Evolutionary conservation across 2,113 vertebrate genomes (phyloP).

Genomic region (Chaetodon trifascialis): DNA sequence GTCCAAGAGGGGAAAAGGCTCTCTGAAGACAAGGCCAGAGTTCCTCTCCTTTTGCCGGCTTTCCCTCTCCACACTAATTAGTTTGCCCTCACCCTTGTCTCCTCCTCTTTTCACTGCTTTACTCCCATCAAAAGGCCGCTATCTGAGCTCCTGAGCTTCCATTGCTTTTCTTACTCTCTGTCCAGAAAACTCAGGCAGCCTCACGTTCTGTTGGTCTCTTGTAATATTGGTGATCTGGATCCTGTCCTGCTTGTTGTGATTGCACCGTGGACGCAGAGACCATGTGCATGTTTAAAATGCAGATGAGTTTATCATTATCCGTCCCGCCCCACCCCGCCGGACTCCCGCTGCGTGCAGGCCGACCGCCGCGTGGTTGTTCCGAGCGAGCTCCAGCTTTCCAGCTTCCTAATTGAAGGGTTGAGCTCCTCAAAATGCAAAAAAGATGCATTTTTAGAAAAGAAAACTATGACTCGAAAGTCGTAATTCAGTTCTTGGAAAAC

Average conservation of each 20-base stretch:
- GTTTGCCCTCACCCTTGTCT: slow-evolving; percentile 15
- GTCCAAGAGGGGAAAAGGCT: not conserved
- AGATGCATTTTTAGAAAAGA: slow-evolving; percentile 42
- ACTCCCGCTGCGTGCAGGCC: slow-evolving; percentile 26
- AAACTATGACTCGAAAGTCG: slow-evolving; percentile 21
- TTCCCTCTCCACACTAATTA: slow-evolving; percentile 5
- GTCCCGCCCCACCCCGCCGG: slow-evolving; percentile 9
- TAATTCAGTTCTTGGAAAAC: slow-evolving; percentile 35
- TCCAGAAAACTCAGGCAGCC: not conserved
- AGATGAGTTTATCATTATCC: slow-evolving; percentile 7
- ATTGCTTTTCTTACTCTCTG: not conserved
- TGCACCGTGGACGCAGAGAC: not conserved
- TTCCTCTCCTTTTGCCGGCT: not conserved
- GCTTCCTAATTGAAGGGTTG: slow-evolving; percentile 55
- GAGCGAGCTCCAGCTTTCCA: slow-evolving; percentile 26
- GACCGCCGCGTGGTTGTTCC: slow-evolving; percentile 3
- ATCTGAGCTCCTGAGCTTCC: not conserved
- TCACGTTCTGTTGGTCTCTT: not conserved
- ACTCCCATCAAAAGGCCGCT: not conserved
- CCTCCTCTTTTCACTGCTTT: not conserved
- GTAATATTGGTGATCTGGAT: not conserved
- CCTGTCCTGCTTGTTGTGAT: not conserved
- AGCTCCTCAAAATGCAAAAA: slow-evolving; percentile 27
- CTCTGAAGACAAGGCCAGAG: not conserved
- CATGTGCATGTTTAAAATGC: not conserved